Evolutionary conservation across 92 coral and sea anemone species (phyloP).

Genomic region (Umimayanthus chanpuru): DNA sequence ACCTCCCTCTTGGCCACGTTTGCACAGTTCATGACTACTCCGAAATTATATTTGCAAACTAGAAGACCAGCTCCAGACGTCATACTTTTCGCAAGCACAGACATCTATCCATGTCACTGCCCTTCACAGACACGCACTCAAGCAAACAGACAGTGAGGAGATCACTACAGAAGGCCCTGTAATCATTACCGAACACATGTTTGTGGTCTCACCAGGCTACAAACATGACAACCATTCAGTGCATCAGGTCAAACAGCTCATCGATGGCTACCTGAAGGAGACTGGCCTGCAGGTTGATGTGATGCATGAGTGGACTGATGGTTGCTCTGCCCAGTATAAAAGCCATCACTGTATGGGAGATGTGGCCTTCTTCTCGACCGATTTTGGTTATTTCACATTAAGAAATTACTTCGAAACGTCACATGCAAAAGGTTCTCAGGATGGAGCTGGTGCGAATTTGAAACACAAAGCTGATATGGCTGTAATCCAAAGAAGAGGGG

Average conservation of each 20-base stretch:
- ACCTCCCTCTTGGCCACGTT: constrained; percentile 33
- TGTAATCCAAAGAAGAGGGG: constrained; percentile 42
- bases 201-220: constrained; percentile 32
- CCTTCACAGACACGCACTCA: constrained; percentile 40
- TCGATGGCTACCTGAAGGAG: constrained; percentile 42
- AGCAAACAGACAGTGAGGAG: background rate
- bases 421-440: constrained; percentile 64
- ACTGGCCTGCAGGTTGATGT: constrained; percentile 22
- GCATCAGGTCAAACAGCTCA: constrained; percentile 20
- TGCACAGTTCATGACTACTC: constrained; percentile 52
- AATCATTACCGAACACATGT: constrained; percentile 15
- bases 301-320: constrained; percentile 57
- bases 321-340: constrained; percentile 37
- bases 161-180: background rate
- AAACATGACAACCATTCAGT: constrained; percentile 34
- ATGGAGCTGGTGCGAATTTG: constrained; percentile 54
- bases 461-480: constrained; percentile 61
- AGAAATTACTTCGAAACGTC: constrained; percentile 59
- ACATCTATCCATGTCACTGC: constrained; percentile 40
- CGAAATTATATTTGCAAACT: constrained; percentile 41
- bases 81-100: constrained; percentile 46
- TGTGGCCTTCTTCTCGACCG: constrained; percentile 41
- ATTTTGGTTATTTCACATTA: constrained; percentile 57
- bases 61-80: constrained; percentile 36
- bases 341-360: constrained; percentile 64